These are phyloP conservation scores for Dendrocopos noguchii DNA, from an alignment of 2,113 vertebrate genomes.

Conservation along the genomic window DNA sequence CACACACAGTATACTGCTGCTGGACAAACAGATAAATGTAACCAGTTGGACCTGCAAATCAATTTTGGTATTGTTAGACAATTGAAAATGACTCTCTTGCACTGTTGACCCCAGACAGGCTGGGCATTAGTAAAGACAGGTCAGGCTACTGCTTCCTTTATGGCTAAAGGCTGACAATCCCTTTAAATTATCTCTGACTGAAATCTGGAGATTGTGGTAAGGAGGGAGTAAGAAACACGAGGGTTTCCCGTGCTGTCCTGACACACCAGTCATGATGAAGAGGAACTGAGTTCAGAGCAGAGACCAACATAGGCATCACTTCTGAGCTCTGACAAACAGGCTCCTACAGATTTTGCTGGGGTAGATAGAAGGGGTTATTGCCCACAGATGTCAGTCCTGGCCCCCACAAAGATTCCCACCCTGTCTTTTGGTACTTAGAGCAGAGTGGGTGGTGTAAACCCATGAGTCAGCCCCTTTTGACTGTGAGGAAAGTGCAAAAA, in stretches of 20 bases:
- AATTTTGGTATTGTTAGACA: constrained; percentile 32
- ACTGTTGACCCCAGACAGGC: constrained; percentile 13
- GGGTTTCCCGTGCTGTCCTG: not conserved
- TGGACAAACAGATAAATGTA: not conserved
- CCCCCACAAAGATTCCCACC: not conserved
- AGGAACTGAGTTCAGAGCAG: not conserved
- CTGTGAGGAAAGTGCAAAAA: not conserved
- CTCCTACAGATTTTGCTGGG: not conserved
- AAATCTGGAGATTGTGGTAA: constrained; percentile 31
- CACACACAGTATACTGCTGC: not conserved
- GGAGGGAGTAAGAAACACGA: not conserved
- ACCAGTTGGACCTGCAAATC: constrained; percentile 1
- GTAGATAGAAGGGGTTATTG: not conserved
- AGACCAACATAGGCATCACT: fast-evolving
- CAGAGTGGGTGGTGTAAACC: not conserved
- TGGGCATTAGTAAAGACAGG: not conserved
- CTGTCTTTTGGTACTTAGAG: not conserved
- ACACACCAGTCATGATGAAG: fast-evolving
- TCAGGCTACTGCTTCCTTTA: constrained; percentile 16
- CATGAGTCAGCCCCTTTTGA: not conserved
- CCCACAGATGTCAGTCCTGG: fast-evolving
- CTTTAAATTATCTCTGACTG: constrained; percentile 47
- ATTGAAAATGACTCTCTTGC: not conserved
- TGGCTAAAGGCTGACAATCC: not conserved
- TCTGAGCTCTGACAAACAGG: not conserved